A percentile compares a stretch with the other conserved stretches of the same genome.
phyloP scores from a whole-genome alignment of 2,113 vertebrate species.

The Chinchilla lanigera region DNA sequence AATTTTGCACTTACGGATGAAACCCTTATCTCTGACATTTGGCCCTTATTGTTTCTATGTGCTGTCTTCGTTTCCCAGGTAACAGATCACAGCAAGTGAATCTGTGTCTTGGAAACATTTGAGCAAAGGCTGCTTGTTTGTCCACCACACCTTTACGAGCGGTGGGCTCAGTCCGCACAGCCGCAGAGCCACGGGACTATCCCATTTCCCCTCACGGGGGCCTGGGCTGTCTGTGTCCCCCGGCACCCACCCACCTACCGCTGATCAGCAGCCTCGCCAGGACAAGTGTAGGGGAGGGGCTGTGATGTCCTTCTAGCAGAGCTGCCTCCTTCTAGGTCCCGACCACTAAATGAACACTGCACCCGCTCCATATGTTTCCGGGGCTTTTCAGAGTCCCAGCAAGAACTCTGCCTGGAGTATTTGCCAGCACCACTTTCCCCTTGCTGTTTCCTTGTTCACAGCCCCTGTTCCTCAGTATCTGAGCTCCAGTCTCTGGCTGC shows the following conservation, averaged over 20 bases:
- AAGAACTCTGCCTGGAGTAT: background rate
- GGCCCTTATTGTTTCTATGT: background rate
- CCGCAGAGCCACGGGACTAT: background rate
- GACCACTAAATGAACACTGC: background rate
- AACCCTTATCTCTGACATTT: background rate
- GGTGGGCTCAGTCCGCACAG: background rate
- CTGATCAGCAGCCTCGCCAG: background rate
- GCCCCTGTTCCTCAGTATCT: fast-evolving
- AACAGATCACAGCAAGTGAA: background rate
- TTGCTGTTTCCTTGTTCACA: no score
- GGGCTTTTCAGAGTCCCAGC: background rate
- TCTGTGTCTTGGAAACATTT: background rate
- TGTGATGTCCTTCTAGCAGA: background rate
- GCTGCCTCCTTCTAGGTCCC: background rate
- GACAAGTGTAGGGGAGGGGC: background rate
- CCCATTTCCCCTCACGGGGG: fast-evolving
- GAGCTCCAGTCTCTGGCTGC: background rate
- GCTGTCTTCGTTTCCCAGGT: conserved; percentile 3
- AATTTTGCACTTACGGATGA: background rate
- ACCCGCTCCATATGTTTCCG: background rate
- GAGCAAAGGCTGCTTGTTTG: background rate
- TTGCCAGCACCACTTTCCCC: background rate
- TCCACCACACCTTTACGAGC: background rate
- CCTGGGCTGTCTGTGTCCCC: no score
- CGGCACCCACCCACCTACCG: no score